Conservation (phyloP, 2,113 vertebrate species). For the Panthera uncia region DNA sequence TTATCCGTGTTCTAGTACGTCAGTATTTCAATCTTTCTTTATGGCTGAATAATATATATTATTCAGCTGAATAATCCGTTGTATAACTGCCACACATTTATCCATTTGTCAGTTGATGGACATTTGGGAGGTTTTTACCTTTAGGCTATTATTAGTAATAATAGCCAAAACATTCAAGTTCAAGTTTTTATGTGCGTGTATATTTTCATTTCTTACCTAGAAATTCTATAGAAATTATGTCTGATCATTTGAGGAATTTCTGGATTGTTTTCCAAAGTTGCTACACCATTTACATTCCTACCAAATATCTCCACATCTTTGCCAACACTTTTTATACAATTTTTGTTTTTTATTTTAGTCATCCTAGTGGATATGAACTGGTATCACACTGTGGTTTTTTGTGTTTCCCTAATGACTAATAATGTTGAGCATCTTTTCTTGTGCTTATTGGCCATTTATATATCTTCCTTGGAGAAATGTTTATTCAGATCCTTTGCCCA, state of each 20-base stretch:
- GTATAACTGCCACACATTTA: background rate
- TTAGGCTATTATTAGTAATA: background rate
- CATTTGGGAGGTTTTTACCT: background rate
- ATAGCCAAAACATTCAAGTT: background rate
- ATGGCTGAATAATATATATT: background rate
- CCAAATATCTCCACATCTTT: background rate
- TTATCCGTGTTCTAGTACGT: background rate
- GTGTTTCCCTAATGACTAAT: background rate
- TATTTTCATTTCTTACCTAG: conserved; percentile 9
- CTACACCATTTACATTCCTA: background rate
- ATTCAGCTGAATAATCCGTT: background rate
- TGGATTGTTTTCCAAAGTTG: background rate
- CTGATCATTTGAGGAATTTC: background rate
- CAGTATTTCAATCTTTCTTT: background rate
- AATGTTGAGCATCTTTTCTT: background rate
- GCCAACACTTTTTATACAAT: background rate
- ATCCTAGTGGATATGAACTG: background rate
- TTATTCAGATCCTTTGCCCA: background rate
- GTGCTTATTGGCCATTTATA: background rate
- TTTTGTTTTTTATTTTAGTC: background rate
- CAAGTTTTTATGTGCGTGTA: background rate
- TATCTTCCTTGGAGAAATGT: background rate
- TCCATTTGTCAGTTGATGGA: background rate
- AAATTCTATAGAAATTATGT: background rate
- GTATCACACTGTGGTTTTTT: background rate